phyloP scores from a whole-genome alignment of 2,797 vertebrate species.

The Aselliscus stoliczkanus region DNA sequence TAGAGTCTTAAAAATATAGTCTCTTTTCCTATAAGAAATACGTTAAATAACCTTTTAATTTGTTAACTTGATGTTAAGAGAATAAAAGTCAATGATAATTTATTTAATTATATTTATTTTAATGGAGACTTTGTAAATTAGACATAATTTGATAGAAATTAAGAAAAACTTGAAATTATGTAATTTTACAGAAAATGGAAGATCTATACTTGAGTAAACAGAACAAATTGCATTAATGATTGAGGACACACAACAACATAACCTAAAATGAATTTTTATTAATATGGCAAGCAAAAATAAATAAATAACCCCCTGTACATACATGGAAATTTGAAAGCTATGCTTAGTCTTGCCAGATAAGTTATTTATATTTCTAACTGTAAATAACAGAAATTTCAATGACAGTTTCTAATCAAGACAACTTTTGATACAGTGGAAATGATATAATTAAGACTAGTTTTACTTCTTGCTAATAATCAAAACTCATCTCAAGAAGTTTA shows the following conservation, averaged over 20 bases:
- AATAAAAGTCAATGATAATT: conserved; percentile 39
- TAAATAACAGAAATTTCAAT: conserved; percentile 51
- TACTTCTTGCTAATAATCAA: conserved; percentile 10
- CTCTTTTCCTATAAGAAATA: conserved; percentile 37
- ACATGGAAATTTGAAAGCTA: conserved; percentile 40
- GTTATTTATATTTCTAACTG: conserved; percentile 57
- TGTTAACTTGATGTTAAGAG: background rate
- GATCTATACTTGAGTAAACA: conserved; percentile 35
- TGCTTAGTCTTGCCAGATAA: conserved; percentile 43
- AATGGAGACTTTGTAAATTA: conserved; percentile 59
- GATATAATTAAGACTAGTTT: background rate
- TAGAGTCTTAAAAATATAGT: background rate
- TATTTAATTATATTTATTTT: conserved; percentile 34
- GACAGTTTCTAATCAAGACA: conserved; percentile 40
- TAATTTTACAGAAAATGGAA: conserved; percentile 46
- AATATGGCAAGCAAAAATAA: conserved; percentile 29
- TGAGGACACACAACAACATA: background rate
- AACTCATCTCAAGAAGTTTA: conserved; percentile 36
- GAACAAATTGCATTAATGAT: background rate
- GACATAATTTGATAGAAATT: conserved; percentile 54
- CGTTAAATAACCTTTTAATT: conserved; percentile 6
- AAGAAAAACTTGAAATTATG: conserved; percentile 10
- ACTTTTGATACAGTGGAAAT: conserved; percentile 32
- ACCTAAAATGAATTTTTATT: conserved; percentile 30
- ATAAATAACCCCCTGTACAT: conserved; percentile 18